A percentile compares a stretch with the other conserved stretches of the same genome.
Evolutionary conservation across 2,797 vertebrate genomes (phyloP).

Genomic region (Gymnothorax javanicus): DNA sequence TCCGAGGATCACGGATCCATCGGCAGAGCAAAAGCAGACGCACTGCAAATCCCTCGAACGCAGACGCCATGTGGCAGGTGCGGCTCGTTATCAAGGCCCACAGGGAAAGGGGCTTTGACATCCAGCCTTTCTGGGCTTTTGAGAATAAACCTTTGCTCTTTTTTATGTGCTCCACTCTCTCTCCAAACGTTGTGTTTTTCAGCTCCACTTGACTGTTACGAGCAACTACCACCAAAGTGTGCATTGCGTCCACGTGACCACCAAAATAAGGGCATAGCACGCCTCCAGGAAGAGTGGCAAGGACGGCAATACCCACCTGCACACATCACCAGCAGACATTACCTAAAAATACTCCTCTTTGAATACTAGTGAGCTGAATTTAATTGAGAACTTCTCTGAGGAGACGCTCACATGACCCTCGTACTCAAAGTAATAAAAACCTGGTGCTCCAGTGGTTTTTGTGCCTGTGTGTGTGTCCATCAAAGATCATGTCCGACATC

Average conservation of each 20-base stretch:
- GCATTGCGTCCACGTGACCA: neutral
- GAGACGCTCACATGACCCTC: neutral
- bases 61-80: neutral
- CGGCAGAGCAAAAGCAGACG: neutral
- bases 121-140: neutral
- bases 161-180: neutral
- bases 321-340: constrained; percentile 6
- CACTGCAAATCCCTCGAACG: neutral
- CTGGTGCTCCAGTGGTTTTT: neutral
- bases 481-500: neutral
- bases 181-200: neutral
- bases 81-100: neutral
- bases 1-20: neutral
- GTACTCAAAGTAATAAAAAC: neutral
- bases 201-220: neutral
- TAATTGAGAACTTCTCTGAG: neutral
- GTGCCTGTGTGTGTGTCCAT: constrained; percentile 17
- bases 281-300: neutral
- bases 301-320: constrained; percentile 7
- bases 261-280: neutral
- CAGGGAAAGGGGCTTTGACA: neutral
- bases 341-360: constrained; percentile 14
- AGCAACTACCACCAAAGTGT: neutral
- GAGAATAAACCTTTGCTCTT: neutral
- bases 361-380: neutral